phyloP scores from a whole-genome alignment of 2,888 invertebrate genomes.

The Odiellus spinosus region DNA sequence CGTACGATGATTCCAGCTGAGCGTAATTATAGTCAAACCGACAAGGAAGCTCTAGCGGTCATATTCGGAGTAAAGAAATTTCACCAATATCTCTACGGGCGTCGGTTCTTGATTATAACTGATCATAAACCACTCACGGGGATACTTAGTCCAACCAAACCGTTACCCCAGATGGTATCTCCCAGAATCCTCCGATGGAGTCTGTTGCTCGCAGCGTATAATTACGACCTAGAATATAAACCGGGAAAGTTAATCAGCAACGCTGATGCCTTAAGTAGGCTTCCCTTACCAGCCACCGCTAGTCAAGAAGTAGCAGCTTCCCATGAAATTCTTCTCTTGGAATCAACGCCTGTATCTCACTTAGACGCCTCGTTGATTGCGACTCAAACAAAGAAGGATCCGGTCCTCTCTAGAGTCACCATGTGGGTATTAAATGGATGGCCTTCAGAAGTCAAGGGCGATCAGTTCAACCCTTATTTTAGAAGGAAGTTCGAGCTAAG shows the following conservation, averaged over 20 bases:
- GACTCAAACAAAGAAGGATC: too few species aligned
- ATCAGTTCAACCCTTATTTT: too few species aligned
- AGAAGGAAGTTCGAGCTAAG: too few species aligned
- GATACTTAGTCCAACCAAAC: too few species aligned
- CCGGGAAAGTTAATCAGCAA: slow-evolving; percentile 4
- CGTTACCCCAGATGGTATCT: too few species aligned
- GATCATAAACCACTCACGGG: not conserved
- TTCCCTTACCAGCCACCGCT: not conserved
- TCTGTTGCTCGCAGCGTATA: slow-evolving; percentile 4
- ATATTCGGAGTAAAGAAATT: slow-evolving; percentile 18
- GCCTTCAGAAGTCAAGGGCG: too few species aligned
- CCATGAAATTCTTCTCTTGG: slow-evolving; percentile 4
- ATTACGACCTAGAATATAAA: not conserved
- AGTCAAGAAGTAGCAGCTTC: not conserved
- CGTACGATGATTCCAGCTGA: slow-evolving; percentile 17
- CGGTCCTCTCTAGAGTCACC: too few species aligned
- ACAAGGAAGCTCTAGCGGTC: slow-evolving; percentile 14
- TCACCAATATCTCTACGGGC: slow-evolving; percentile 11
- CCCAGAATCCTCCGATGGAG: slow-evolving; percentile 1
- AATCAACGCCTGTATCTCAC: too few species aligned
- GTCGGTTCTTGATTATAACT: too few species aligned
- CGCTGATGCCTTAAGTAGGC: slow-evolving; percentile 5
- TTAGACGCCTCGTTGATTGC: too few species aligned
- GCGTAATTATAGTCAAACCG: slow-evolving; percentile 19
- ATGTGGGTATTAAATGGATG: too few species aligned